Evolutionary conservation across 2,888 invertebrate species (phyloP).

Genomic region (Siphonodentalium dalli): DNA sequence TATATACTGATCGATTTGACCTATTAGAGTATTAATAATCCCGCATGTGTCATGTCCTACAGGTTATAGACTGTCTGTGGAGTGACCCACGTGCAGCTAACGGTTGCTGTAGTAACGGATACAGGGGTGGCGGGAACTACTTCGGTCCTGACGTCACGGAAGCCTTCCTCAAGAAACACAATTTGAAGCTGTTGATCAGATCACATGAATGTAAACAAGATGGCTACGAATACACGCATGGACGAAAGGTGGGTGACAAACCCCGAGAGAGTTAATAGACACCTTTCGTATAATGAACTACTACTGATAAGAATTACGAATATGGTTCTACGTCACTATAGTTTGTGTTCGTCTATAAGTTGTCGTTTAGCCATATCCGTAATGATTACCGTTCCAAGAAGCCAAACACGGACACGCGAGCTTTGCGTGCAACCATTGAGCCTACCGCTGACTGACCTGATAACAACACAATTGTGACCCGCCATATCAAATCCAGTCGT

Average conservation of each 20-base stretch:
- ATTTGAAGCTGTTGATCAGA: slow-evolving; percentile 79
- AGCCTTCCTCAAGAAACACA: slow-evolving; percentile 78
- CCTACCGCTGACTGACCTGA: neutral
- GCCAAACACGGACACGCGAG: too few relatives aligned
- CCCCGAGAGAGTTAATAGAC: too few relatives aligned
- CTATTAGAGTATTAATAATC: too few relatives aligned
- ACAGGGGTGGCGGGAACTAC: slow-evolving; percentile 90
- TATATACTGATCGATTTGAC: too few relatives aligned
- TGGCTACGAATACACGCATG: slow-evolving; percentile 87
- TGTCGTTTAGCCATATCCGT: too few relatives aligned
- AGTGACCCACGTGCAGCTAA: slow-evolving; percentile 78
- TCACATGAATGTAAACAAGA: slow-evolving; percentile 94
- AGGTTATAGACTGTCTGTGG: slow-evolving; percentile 94
- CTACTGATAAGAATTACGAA: too few relatives aligned
- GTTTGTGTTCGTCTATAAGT: neutral
- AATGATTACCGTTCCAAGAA: neutral
- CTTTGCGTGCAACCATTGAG: too few relatives aligned
- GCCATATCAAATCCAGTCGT: too few relatives aligned
- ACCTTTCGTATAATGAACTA: too few relatives aligned
- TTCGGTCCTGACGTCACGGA: slow-evolving; percentile 90
- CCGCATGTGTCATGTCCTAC: slow-evolving; percentile 18
- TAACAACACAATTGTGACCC: too few relatives aligned
- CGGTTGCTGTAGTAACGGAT: slow-evolving; percentile 67
- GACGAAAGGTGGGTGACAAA: slow-evolving; percentile 80
- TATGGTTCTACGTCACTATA: too few relatives aligned